These are phyloP conservation scores for Nylanderia fulva DNA, from an alignment of 1,140 invertebrate genomes.

Conservation along the genomic window DNA sequence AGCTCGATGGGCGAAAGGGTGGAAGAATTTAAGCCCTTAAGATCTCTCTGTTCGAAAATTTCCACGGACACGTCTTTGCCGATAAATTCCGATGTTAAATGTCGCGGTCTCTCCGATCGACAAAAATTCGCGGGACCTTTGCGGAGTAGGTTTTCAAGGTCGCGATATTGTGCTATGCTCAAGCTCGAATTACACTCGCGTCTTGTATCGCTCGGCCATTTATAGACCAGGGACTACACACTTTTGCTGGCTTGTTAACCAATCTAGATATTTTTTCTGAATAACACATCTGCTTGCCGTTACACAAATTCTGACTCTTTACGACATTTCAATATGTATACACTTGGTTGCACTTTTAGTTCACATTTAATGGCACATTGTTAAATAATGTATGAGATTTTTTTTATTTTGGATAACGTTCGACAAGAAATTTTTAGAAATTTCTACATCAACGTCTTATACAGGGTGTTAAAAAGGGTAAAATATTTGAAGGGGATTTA, in stretches of 20 bases:
- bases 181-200: slow-evolving; percentile 46
- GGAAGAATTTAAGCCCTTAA: no score
- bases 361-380: background rate
- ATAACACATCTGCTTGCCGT: background rate
- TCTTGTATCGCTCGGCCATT: slow-evolving; percentile 32
- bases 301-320: background rate
- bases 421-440: background rate
- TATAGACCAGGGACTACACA: background rate
- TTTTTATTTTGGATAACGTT: slow-evolving; percentile 1
- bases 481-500: no score
- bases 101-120: slow-evolving; percentile 31
- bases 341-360: background rate
- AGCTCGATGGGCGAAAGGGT: no score
- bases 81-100: slow-evolving; percentile 54
- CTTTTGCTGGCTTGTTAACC: slow-evolving; percentile 36
- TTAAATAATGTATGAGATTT: background rate
- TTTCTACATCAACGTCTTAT: background rate
- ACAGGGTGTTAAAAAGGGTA: no score
- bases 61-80: background rate
- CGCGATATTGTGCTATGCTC: background rate
- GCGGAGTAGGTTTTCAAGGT: slow-evolving; percentile 4
- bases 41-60: background rate
- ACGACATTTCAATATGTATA: no score
- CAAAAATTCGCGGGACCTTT: background rate
- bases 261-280: background rate